These are phyloP conservation scores for Leucozona laternaria DNA, from an alignment of 2,888 invertebrate species.

Conservation along the genomic window DNA sequence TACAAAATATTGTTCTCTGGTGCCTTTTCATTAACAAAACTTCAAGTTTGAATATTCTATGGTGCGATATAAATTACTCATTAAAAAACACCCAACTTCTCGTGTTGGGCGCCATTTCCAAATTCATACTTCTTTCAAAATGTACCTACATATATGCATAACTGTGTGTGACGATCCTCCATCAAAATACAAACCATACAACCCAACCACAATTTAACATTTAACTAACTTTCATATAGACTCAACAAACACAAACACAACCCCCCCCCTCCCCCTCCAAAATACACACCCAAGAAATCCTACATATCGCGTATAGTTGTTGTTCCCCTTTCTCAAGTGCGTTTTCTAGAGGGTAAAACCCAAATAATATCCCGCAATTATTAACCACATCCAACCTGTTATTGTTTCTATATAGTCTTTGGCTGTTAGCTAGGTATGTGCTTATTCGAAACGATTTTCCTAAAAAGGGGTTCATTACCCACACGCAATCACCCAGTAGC, in stretches of 20 bases:
- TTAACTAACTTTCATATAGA: slow-evolving; percentile 61
- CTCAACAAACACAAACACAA: slow-evolving; percentile 45
- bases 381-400: slow-evolving; percentile 75
- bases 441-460: slow-evolving; percentile 74
- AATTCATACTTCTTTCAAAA: slow-evolving; percentile 23
- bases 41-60: not conserved
- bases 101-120: slow-evolving; percentile 37
- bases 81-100: not conserved
- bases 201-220: slow-evolving; percentile 47
- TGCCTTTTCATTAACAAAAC: not conserved
- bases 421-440: slow-evolving; percentile 64
- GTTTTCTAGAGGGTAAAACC: slow-evolving; percentile 49
- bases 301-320: not conserved
- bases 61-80: slow-evolving; percentile 4
- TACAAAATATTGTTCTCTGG: not conserved
- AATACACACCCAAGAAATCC: slow-evolving; percentile 18
- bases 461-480: slow-evolving; percentile 75
- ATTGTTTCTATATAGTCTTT: slow-evolving; percentile 65
- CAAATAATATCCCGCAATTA: slow-evolving; percentile 75
- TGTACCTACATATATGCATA: not conserved
- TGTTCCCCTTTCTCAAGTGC: not conserved
- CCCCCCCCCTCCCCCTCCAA: not conserved
- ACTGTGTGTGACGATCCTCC: not conserved
- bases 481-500: slow-evolving; percentile 72
- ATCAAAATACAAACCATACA: slow-evolving; percentile 18